Conservation (phyloP, 2,113 vertebrate species). For the Miniopterus natalensis region DNA sequence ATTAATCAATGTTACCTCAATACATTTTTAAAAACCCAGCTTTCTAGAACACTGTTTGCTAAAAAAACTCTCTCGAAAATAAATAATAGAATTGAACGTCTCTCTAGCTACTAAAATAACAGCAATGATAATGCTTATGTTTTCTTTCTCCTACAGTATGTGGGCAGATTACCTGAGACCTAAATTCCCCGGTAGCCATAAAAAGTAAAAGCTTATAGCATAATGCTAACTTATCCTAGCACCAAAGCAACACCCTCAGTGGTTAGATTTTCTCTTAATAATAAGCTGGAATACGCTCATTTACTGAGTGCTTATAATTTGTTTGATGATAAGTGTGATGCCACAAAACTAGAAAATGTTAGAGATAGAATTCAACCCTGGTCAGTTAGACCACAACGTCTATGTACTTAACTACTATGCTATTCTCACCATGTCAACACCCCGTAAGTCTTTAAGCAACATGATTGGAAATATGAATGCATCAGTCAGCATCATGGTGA, state of each 20-base stretch:
- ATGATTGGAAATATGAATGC: background rate
- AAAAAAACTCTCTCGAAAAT: conserved; percentile 47
- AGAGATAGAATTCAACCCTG: background rate
- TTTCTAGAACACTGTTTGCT: background rate
- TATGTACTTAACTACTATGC: background rate
- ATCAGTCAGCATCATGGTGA: background rate
- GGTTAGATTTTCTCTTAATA: background rate
- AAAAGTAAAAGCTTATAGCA: background rate
- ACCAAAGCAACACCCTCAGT: background rate
- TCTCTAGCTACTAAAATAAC: background rate
- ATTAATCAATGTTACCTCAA: background rate
- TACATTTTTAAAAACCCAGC: background rate
- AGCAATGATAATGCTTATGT: background rate
- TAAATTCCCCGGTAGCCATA: background rate
- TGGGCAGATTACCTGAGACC: background rate
- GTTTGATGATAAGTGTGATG: background rate
- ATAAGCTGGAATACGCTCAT: background rate
- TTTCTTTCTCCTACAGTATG: background rate
- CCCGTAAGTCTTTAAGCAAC: background rate
- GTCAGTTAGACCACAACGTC: background rate
- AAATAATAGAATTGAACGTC: background rate
- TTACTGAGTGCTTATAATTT: background rate
- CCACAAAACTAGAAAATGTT: background rate
- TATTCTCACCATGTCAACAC: background rate
- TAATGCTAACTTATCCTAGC: background rate